These are phyloP conservation scores for Zoanthus gigantus DNA, from an alignment of 92 coral and sea anemone genomes.

Conservation along the genomic window DNA sequence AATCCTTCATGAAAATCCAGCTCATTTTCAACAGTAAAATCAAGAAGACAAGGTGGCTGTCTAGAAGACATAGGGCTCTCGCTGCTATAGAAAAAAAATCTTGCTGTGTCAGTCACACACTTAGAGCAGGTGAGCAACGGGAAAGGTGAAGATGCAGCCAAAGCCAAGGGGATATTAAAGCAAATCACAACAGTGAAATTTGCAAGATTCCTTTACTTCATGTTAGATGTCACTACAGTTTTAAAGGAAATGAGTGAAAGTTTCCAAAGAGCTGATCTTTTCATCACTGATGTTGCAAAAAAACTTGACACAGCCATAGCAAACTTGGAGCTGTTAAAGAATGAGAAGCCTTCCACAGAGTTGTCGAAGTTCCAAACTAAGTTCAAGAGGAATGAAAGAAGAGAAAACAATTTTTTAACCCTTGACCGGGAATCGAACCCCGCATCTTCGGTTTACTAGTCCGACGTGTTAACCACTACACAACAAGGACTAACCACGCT, in stretches of 20 bases:
- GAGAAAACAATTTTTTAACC: no score
- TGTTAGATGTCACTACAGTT: conserved; percentile 40
- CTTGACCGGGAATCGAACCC: no score
- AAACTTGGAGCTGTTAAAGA: conserved; percentile 45
- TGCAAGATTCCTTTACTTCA: conserved; percentile 42
- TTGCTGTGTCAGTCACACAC: neutral
- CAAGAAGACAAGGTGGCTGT: conserved; percentile 44
- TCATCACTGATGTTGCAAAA: conserved; percentile 51
- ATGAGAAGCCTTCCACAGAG: conserved; percentile 13
- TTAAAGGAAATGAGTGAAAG: conserved; percentile 38
- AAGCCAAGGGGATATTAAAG: conserved; percentile 36
- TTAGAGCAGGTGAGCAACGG: conserved; percentile 47
- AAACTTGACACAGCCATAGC: conserved; percentile 55
- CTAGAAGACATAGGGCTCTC: conserved; percentile 54
- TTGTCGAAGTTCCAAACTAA: conserved; percentile 18
- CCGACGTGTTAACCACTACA: no score
- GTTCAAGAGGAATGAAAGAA: conserved; percentile 26
- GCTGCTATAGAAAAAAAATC: conserved; percentile 31
- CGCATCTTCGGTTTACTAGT: no score
- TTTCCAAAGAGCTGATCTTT: conserved; percentile 40
- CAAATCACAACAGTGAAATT: conserved; percentile 46
- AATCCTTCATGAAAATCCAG: conserved; percentile 36
- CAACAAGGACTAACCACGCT: no score
- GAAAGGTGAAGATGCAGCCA: conserved; percentile 55
- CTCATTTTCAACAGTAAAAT: conserved; percentile 28